A percentile compares a stretch with the other conserved stretches of the same genome.
Conservation (phyloP, 2,797 vertebrate species). For the Melanogrammus aeglefinus region DNA sequence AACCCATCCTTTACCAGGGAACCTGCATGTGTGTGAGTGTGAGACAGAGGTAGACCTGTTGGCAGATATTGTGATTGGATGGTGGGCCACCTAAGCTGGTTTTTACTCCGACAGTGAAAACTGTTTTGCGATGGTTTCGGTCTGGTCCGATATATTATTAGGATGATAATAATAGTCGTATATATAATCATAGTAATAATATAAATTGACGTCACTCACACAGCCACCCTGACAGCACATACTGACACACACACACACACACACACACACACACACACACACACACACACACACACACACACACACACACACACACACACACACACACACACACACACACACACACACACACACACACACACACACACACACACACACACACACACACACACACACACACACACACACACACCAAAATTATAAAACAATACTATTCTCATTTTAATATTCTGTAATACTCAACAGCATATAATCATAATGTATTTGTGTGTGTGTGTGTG, state of each 20-base stretch:
- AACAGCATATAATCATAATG: not conserved
- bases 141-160: not conserved
- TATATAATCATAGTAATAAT: constrained; percentile 2
- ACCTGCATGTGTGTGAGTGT: constrained; percentile 13
- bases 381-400: constrained; percentile 5
- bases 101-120: no score
- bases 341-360: constrained; percentile 5
- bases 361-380: constrained; percentile 4
- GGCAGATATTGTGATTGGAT: no score
- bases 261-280: not conserved
- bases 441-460: not conserved
- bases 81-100: no score
- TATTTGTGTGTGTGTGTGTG: no score
- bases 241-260: not conserved
- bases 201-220: not conserved
- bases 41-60: not conserved
- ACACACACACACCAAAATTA: not conserved
- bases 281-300: not conserved
- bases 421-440: not conserved
- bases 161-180: not conserved
- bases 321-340: constrained; percentile 1
- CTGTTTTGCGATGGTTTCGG: no score
- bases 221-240: not conserved
- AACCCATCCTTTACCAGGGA: not conserved
- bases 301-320: not conserved